These are phyloP conservation scores for Drosophila nigromelanica DNA, from an alignment of 1,140 invertebrate genomes.

Conservation along the genomic window DNA sequence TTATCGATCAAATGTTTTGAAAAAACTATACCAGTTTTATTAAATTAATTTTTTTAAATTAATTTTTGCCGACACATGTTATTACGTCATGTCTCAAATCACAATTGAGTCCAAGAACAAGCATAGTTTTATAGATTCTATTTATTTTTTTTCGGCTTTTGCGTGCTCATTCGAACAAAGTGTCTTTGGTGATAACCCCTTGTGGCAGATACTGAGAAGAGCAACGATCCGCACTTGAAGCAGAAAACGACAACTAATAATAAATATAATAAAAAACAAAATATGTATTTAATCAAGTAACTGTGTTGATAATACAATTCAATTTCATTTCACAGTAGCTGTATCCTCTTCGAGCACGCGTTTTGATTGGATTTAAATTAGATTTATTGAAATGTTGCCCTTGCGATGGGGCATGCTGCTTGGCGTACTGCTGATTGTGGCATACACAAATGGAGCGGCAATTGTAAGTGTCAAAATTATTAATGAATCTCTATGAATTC, in stretches of 20 bases:
- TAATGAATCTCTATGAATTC: conserved; percentile 44
- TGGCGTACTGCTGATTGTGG: conserved; percentile 64
- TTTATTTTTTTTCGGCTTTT: conserved; percentile 60
- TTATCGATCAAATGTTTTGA: neutral
- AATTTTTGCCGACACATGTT: conserved; percentile 23
- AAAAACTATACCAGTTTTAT: neutral
- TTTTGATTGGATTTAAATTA: conserved; percentile 65
- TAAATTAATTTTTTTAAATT: neutral
- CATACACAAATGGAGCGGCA: conserved; percentile 71
- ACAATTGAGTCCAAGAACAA: conserved; percentile 39
- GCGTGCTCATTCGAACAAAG: conserved; percentile 52
- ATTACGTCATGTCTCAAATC: conserved; percentile 57
- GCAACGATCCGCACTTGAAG: conserved; percentile 13
- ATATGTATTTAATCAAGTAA: conserved; percentile 25
- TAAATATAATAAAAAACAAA: conserved; percentile 12
- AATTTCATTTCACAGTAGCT: conserved; percentile 63
- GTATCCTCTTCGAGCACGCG: conserved; percentile 39
- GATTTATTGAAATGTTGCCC: conserved; percentile 77
- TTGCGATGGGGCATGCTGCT: conserved; percentile 76
- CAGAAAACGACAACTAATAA: conserved; percentile 50
- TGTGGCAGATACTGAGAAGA: conserved; percentile 42
- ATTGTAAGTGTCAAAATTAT: conserved; percentile 74
- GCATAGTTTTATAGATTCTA: conserved; percentile 24
- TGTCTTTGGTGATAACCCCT: conserved; percentile 67
- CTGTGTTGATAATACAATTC: conserved; percentile 68